Conservation (phyloP, 2,888 invertebrate genomes). For the Plusia festucae region DNA sequence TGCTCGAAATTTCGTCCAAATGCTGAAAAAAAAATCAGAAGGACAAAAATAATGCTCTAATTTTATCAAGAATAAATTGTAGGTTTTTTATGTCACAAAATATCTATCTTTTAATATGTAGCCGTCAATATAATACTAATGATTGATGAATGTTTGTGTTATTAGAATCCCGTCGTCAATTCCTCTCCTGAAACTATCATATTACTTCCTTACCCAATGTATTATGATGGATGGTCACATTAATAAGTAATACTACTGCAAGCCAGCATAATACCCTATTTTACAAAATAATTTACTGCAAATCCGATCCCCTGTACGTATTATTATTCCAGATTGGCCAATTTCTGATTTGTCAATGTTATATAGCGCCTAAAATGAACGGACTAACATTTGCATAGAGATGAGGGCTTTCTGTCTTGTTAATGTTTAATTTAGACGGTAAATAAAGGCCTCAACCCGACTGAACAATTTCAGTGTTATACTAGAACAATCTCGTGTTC, state of each 20-base stretch:
- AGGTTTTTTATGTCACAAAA: no score
- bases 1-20: no score
- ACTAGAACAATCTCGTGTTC: constrained; percentile 33
- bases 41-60: no score
- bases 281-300: constrained; percentile 1
- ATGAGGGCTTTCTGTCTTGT: constrained; percentile 55
- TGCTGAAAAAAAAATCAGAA: no score
- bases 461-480: constrained; percentile 30
- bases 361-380: constrained; percentile 34
- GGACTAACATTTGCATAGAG: constrained; percentile 58
- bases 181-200: constrained; percentile 6
- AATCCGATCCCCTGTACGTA: constrained; percentile 14
- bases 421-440: constrained; percentile 54
- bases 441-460: constrained; percentile 43
- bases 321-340: constrained; percentile 17
- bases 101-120: not conserved
- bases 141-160: not conserved
- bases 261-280: not conserved
- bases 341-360: constrained; percentile 39
- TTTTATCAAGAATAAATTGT: no score
- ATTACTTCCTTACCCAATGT: not conserved
- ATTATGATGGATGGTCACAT: constrained; percentile 4
- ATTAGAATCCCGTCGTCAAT: constrained; percentile 5
- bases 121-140: not conserved
- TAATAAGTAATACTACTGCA: not conserved